phyloP scores from a whole-genome alignment of 2,888 invertebrate species.

The Cremastinae sp. region DNA sequence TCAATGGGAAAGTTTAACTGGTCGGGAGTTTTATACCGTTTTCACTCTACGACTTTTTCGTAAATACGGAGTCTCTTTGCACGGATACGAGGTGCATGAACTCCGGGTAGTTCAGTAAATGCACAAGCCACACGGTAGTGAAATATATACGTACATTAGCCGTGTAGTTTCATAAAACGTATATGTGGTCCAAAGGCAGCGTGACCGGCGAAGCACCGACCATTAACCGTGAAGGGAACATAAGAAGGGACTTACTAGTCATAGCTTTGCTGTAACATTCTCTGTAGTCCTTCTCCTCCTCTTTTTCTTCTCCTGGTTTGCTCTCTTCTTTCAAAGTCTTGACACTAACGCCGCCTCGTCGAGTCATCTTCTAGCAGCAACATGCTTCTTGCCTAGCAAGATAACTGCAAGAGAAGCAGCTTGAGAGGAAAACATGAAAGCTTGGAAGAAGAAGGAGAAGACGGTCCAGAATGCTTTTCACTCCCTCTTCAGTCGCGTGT shows the following conservation, averaged over 20 bases:
- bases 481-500: constrained; percentile 1
- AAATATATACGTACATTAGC: no score
- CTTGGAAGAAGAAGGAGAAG: background rate
- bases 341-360: constrained; percentile 61
- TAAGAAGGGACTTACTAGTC: constrained; percentile 73
- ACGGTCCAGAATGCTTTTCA: constrained; percentile 39
- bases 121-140: no score
- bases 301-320: background rate
- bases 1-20: no score
- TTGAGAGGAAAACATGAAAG: background rate
- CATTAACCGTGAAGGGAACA: constrained; percentile 70
- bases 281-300: constrained; percentile 28
- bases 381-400: constrained; percentile 66
- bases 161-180: background rate
- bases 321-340: constrained; percentile 33
- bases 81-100: no score
- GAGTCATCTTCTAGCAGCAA: constrained; percentile 54
- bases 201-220: constrained; percentile 63
- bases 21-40: no score
- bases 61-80: no score
- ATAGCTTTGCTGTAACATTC: constrained; percentile 63
- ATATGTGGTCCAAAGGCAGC: constrained; percentile 12
- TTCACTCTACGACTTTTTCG: no score
- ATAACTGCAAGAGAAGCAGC: constrained; percentile 10
- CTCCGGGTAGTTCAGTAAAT: no score